Evolutionary conservation across 2,113 vertebrate species (phyloP).

Genomic region (Gymnorhina tibicen): DNA sequence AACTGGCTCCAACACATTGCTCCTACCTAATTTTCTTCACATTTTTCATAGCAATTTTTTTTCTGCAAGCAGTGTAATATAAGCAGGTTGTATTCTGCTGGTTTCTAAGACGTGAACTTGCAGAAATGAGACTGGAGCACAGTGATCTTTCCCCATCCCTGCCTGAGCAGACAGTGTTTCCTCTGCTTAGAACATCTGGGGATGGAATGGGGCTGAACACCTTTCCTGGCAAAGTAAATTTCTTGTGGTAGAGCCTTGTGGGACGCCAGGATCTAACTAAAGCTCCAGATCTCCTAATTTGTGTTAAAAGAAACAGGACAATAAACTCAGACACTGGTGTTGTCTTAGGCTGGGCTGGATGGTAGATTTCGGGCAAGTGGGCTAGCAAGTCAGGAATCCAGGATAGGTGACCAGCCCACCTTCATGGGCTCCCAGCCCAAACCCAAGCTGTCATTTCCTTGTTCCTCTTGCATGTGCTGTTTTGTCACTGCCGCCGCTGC

Average conservation of each 20-base stretch:
- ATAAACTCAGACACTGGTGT: neutral
- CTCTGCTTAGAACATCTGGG: neutral
- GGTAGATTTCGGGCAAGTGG: neutral
- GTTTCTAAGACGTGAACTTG: neutral
- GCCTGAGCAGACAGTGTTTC: neutral
- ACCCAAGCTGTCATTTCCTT: neutral
- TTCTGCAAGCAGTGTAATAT: neutral
- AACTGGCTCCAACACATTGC: neutral
- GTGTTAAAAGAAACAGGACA: neutral
- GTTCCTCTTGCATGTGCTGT: neutral
- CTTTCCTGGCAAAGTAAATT: neutral
- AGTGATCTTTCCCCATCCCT: neutral
- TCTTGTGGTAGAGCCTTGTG: neutral
- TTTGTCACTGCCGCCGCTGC: neutral
- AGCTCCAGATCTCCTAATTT: neutral
- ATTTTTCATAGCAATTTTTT: neutral
- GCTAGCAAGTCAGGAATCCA: neutral
- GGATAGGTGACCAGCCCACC: neutral
- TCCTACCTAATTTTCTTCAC: neutral
- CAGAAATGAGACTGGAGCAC: neutral
- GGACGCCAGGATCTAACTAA: neutral
- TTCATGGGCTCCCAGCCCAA: neutral
- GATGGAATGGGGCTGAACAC: fast-evolving
- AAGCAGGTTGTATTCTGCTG: neutral
- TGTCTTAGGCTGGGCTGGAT: neutral